Percentiles rank a stretch among this genome's conserved stretches.
Conservation (phyloP, 2,797 vertebrate genomes). For the Sebastes umbrosus region DNA sequence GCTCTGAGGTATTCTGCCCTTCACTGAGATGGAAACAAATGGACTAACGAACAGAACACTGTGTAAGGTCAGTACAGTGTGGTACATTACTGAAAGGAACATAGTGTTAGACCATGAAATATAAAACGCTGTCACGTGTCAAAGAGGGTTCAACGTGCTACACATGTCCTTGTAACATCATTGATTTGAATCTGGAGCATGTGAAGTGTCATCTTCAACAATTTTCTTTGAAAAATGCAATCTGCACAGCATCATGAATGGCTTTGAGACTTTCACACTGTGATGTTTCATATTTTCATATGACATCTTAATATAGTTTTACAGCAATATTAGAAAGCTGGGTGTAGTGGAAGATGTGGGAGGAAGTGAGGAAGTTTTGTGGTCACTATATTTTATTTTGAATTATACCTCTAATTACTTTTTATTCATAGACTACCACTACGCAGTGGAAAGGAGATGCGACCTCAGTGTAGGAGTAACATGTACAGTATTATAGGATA, state of each 20-base stretch:
- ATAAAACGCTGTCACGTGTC: not conserved
- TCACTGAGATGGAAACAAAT: conserved; percentile 1
- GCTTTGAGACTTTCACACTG: not conserved
- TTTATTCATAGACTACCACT: not conserved
- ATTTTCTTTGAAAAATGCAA: not conserved
- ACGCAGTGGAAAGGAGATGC: not conserved
- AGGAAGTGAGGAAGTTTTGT: not conserved
- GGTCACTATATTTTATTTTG: not conserved
- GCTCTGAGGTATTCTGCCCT: not conserved
- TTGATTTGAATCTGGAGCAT: not conserved
- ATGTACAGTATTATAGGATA: not conserved
- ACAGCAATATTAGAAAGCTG: not conserved
- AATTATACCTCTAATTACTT: not conserved
- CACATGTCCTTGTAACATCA: not conserved
- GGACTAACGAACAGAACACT: not conserved
- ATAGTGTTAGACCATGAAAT: conserved; percentile 2
- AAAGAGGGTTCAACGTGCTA: not conserved
- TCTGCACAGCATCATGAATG: not conserved
- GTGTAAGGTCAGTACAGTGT: not conserved
- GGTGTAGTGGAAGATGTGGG: not conserved
- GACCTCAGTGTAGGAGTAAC: not conserved
- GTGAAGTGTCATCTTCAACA: not conserved
- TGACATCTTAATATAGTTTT: not conserved
- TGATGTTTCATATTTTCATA: not conserved
- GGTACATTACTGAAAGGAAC: not conserved